Conservation (phyloP, 2,113 vertebrate species). For the Sander lucioperca region DNA sequence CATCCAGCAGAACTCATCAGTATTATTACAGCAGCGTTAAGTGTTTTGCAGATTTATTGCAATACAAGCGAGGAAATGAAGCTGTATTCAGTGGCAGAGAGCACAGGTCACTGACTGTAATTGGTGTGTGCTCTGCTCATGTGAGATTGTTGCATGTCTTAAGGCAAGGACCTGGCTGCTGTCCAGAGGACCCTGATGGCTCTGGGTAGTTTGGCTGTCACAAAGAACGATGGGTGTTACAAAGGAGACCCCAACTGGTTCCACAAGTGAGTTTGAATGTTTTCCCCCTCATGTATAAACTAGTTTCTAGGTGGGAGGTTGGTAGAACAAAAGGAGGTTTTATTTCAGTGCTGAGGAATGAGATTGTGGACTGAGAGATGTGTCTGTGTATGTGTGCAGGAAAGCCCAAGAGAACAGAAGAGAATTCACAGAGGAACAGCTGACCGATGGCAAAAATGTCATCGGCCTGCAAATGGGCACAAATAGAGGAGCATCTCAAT, state of each 20-base stretch:
- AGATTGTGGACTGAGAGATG: conserved; percentile 29
- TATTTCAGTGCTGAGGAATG: conserved; percentile 13
- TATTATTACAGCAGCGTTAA: background rate
- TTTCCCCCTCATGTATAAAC: background rate
- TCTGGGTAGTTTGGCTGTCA: conserved; percentile 93
- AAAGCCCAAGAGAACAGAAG: conserved; percentile 95
- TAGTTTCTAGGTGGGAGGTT: conserved; percentile 16
- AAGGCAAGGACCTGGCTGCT: conserved; percentile 94
- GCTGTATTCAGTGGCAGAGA: background rate
- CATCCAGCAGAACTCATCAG: background rate
- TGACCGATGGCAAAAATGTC: conserved; percentile 92
- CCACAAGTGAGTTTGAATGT: conserved; percentile 88
- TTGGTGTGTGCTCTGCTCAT: conserved; percentile 27
- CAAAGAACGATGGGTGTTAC: conserved; percentile 92
- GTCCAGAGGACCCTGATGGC: conserved; percentile 96
- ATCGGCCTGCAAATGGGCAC: conserved; percentile 97
- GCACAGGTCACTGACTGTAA: background rate
- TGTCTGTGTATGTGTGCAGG: conserved; percentile 77
- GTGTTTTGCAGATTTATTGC: background rate
- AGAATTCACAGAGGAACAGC: conserved; percentile 93
- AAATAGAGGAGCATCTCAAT: conserved; percentile 94
- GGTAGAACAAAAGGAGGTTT: conserved; percentile 10
- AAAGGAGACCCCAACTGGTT: conserved; percentile 94
- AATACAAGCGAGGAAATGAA: background rate
- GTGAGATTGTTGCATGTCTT: conserved; percentile 45